Conservation (phyloP, 2,888 invertebrate species). For the Apamea anceps region DNA sequence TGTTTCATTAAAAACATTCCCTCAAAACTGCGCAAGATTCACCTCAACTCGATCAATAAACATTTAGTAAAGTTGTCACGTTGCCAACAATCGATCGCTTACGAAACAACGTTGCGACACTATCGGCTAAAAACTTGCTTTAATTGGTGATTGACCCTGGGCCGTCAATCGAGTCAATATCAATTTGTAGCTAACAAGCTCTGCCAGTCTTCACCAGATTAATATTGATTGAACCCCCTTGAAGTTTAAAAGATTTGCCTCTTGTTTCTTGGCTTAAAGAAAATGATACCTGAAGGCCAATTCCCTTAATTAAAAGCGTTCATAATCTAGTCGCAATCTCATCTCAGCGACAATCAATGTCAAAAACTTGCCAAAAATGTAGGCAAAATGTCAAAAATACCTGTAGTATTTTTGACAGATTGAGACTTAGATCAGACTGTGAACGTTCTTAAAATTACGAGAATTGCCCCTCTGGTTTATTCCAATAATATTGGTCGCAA, state of each 20-base stretch:
- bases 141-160: conserved; percentile 83
- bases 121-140: conserved; percentile 68
- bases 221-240: conserved; percentile 74
- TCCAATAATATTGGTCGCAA: neutral
- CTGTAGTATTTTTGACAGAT: too few relatives aligned
- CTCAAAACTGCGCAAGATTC: conserved; percentile 28
- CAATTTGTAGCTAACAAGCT: conserved; percentile 77
- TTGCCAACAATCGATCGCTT: conserved; percentile 53
- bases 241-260: conserved; percentile 55
- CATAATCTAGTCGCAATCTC: too few relatives aligned
- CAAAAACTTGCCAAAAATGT: too few relatives aligned
- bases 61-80: conserved; percentile 41
- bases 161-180: conserved; percentile 76
- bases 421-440: too few relatives aligned
- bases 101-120: conserved; percentile 56
- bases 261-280: neutral
- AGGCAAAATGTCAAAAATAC: too few relatives aligned
- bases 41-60: conserved; percentile 23
- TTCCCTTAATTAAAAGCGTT: too few relatives aligned
- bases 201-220: conserved; percentile 73
- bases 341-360: too few relatives aligned
- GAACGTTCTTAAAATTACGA: too few relatives aligned
- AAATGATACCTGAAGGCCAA: too few relatives aligned
- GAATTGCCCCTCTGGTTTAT: neutral
- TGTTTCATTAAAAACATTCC: neutral